Base-by-base conservation (phyloP, 2,888 invertebrate species). In the Conchocele bisecta region DNA sequence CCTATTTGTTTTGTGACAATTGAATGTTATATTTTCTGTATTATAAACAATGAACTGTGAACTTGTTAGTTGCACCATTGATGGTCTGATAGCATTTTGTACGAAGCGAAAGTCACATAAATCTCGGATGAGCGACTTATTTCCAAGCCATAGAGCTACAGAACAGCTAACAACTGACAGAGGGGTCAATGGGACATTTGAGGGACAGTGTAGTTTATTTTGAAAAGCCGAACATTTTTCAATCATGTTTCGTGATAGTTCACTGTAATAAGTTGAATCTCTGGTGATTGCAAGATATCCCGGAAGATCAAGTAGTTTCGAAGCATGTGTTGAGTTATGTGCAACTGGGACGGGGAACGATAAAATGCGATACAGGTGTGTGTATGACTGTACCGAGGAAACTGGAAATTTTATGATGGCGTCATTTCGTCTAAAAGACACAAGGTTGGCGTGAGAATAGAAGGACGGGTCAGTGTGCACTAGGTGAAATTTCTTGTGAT, bases 41-140 rank as follows among this genome's bases (percentile, higher is more conserved):
- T 63, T 63, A 17, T 26, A 63, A 6, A 63, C 4, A n/a, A 63
- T 26, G n/a, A 63, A 54, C 15, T 54, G 53, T 0, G 63, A 54
- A 17, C 44, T 22, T 24, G 53, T 54, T 3, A 54, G 20, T 29
- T 61, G 51, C 35, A 20, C 15, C 15, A 58, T 4, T 17, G 39
- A 31, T 17, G 61, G 22, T 17, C 1, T 3, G 5, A 61, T 15
- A 15, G 4, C 17, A 41, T 51, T 39, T 39, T 39, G 39, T 7
- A 61, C 13, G 24, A 63, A 51, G 1, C 46, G 6, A 26, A 61
- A 63, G 11, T 63, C 22, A 33, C 63, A 63, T 51, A 35, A 6
- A 2, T 3, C 1, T 4, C 33, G 17, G 20, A 51, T n/a, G 17
- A 2, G 20, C 6, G 2, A 9, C 35, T 35, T 51, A 22, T 51